Conservation (phyloP, 2,888 invertebrate genomes). For the Invenusta paracnida region DNA sequence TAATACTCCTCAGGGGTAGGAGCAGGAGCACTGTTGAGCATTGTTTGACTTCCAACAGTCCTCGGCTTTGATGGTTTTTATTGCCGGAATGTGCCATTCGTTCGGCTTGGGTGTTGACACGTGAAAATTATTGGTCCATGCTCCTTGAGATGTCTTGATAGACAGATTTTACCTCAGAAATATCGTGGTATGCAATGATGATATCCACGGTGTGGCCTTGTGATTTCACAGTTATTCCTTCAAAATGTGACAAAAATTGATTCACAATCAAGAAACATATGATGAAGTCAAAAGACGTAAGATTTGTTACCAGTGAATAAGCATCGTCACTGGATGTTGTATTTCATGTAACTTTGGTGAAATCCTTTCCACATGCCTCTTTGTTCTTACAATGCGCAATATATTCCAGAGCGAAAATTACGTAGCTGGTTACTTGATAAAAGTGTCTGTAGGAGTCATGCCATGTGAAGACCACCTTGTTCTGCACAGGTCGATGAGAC, state of each 20-base stretch:
- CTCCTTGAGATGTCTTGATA: neutral
- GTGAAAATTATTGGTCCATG: neutral
- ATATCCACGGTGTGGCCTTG: neutral
- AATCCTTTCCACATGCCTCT: neutral
- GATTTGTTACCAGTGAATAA: neutral
- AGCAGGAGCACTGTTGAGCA: neutral
- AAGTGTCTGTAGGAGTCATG: neutral
- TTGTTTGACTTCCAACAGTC: neutral
- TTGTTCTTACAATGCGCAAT: neutral
- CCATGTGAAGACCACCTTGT: neutral
- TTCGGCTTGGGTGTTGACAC: neutral
- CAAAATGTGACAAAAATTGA: neutral
- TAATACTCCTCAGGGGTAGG: neutral
- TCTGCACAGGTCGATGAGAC: neutral
- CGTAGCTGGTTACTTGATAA: neutral
- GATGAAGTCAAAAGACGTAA: too few relatives aligned
- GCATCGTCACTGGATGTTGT: neutral
- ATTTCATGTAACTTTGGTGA: neutral
- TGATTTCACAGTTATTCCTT: neutral
- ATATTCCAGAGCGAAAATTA: neutral
- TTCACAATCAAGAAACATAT: too few relatives aligned
- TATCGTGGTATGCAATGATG: too few relatives aligned
- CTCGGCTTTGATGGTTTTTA: neutral
- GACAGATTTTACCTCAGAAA: neutral
- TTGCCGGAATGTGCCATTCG: neutral